Evolutionary conservation across 2,797 vertebrate genomes (phyloP).

Genomic region (Gallinago nigripennis): DNA sequence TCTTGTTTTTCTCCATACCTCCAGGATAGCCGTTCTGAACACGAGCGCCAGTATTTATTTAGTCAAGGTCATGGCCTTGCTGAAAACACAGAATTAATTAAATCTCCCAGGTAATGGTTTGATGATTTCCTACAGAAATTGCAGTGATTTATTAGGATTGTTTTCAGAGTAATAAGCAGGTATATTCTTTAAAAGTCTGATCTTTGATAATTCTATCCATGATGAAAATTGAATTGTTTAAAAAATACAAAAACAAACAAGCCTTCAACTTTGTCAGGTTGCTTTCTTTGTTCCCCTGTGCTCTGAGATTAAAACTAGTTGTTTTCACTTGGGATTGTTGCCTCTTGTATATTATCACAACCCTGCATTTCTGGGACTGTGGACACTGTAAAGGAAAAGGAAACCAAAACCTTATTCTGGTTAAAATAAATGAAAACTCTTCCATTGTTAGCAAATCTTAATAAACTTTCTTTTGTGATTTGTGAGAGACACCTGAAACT

Average conservation of each 20-base stretch:
- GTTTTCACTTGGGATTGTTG: neutral
- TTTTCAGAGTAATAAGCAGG: neutral
- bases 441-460: neutral
- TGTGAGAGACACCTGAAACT: neutral
- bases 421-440: neutral
- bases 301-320: neutral
- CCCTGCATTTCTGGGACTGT: neutral
- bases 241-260: neutral
- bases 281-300: neutral
- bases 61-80: slow-evolving; percentile 86
- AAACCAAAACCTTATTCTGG: neutral
- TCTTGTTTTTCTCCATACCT: neutral
- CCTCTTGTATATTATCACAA: neutral
- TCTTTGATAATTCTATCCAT: neutral
- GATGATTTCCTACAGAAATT: neutral
- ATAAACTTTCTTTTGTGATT: neutral
- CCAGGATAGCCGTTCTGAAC: slow-evolving; percentile 93
- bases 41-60: slow-evolving; percentile 94
- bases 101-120: slow-evolving; percentile 88
- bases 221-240: neutral
- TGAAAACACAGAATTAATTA: slow-evolving; percentile 91
- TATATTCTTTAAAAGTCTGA: neutral
- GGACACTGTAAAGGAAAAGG: neutral
- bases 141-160: neutral
- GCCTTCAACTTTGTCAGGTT: neutral